Conservation (phyloP, 2,113 vertebrate species). For the Todiramphus saurophagus region DNA sequence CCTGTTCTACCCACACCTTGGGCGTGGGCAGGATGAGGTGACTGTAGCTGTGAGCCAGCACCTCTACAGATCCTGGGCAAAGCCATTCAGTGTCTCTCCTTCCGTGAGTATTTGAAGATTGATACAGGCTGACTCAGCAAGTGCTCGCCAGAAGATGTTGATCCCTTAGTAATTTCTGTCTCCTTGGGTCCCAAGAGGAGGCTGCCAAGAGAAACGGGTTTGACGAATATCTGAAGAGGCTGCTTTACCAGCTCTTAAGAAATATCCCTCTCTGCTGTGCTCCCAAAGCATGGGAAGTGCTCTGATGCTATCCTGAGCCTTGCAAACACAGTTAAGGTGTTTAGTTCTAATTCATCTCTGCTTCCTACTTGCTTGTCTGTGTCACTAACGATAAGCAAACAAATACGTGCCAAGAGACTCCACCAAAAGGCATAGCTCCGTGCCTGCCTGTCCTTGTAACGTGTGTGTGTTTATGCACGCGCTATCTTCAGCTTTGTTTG, state of each 20-base stretch:
- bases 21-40: neutral
- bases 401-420: neutral
- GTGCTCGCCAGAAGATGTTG: neutral
- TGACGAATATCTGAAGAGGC: neutral
- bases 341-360: neutral
- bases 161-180: neutral
- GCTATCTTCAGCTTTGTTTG: neutral
- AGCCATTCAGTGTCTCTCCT: neutral
- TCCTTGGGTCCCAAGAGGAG: neutral
- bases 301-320: neutral
- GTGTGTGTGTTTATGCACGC: fast-evolving
- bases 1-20: neutral
- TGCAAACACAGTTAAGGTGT: neutral
- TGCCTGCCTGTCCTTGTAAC: neutral
- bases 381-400: neutral
- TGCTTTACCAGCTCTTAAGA: neutral
- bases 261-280: neutral
- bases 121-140: neutral
- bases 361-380: neutral
- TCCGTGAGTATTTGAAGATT: neutral
- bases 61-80: neutral
- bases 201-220: neutral
- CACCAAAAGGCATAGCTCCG: neutral
- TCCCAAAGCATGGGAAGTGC: neutral
- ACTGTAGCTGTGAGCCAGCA: neutral